Percentiles rank a stretch among this genome's conserved stretches.
phyloP scores from a whole-genome alignment of 1,140 invertebrate genomes.

The Doryteuthis pealeii region DNA sequence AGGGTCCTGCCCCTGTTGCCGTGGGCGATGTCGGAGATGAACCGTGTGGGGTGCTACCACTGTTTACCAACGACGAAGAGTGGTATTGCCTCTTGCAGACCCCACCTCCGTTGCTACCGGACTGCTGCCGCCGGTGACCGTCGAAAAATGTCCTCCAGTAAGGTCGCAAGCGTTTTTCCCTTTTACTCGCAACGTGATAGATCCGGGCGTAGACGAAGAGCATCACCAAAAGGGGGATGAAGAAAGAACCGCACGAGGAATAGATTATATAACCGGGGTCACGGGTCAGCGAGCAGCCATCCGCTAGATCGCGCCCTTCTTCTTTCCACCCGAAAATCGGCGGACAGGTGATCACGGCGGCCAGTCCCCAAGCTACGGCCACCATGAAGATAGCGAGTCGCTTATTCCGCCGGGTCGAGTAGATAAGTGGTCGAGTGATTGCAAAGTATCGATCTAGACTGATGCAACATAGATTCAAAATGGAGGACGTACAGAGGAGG shows the following conservation, averaged over 20 bases:
- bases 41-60: too few species aligned
- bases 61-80: too few species aligned
- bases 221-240: conserved; percentile 59
- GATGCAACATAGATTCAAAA: conserved; percentile 63
- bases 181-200: conserved; percentile 54
- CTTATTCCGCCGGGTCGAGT: conserved; percentile 78
- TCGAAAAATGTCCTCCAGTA: background rate
- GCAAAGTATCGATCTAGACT: conserved; percentile 63
- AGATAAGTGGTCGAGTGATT: conserved; percentile 63
- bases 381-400: conserved; percentile 85
- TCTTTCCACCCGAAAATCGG: conserved; percentile 85
- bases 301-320: conserved; percentile 15
- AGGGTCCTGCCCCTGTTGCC: too few species aligned
- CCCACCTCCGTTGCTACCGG: too few species aligned
- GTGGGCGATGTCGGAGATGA: too few species aligned
- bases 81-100: too few species aligned
- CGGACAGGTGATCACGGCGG: conserved; percentile 88
- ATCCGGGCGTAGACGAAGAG: conserved; percentile 59
- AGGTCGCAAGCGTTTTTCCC: conserved; percentile 18
- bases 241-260: conserved; percentile 60
- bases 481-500: conserved; percentile 62
- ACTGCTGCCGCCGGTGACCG: background rate
- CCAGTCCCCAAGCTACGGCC: conserved; percentile 85
- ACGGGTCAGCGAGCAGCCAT: conserved; percentile 46
- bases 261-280: conserved; percentile 59